A percentile compares a stretch with the other conserved stretches of the same genome.
These are phyloP conservation scores for Apteryx mantelli DNA, from an alignment of 2,113 vertebrate species.

Conservation along the genomic window DNA sequence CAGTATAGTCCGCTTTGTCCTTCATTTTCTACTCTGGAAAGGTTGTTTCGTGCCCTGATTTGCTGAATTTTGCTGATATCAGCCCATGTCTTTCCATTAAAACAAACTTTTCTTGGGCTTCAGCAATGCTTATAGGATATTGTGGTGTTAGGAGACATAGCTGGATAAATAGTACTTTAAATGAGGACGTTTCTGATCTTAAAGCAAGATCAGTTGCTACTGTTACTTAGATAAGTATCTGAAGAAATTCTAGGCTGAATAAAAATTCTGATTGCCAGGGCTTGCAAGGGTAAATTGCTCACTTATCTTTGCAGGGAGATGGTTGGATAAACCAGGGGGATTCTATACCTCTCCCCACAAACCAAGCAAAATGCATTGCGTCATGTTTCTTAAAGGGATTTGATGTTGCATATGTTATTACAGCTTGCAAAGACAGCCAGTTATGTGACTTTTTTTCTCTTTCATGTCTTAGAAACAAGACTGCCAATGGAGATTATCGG, in stretches of 20 bases:
- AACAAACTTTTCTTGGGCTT: background rate
- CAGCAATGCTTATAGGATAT: background rate
- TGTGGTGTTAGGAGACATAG: background rate
- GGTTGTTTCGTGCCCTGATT: background rate
- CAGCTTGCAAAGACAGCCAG: background rate
- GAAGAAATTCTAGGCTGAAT: background rate
- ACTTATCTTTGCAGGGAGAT: background rate
- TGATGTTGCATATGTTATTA: fast-evolving
- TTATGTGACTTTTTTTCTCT: background rate
- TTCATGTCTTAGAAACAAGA: slow-evolving; percentile 83
- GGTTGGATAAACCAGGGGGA: background rate
- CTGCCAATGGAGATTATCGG: slow-evolving; percentile 91
- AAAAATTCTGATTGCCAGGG: background rate
- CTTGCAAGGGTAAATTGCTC: background rate
- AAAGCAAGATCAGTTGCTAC: background rate
- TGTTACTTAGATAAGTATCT: background rate
- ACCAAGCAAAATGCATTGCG: background rate
- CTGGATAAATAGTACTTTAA: background rate
- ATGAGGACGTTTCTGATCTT: background rate
- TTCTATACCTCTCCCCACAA: background rate
- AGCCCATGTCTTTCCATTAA: background rate
- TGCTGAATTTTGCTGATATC: background rate
- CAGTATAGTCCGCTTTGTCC: background rate
- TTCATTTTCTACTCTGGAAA: background rate
- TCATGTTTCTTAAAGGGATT: background rate